These are phyloP conservation scores for Agapetus fuscipes DNA, from an alignment of 2,888 invertebrate species.

Conservation along the genomic window DNA sequence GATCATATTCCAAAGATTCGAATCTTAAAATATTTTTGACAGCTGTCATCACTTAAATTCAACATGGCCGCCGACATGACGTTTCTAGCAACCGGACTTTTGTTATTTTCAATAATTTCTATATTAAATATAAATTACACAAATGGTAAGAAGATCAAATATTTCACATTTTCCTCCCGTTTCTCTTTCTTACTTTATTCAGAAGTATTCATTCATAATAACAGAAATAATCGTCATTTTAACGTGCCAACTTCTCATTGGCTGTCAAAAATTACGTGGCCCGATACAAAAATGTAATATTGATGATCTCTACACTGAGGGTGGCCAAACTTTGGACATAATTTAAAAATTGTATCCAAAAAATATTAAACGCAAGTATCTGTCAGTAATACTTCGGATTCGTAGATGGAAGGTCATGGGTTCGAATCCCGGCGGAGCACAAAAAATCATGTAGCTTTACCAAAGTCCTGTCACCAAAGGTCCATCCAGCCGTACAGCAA, in stretches of 20 bases:
- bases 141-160: slow-evolving; percentile 9
- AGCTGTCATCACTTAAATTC: too few species aligned
- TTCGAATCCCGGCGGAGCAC: too few species aligned
- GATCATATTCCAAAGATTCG: too few species aligned
- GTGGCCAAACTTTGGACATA: too few species aligned
- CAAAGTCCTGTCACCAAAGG: too few species aligned
- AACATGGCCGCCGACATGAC: slow-evolving; percentile 15
- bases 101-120: slow-evolving; percentile 6
- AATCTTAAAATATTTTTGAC: too few species aligned
- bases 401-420: too few species aligned
- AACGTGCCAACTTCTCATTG: slow-evolving; percentile 17
- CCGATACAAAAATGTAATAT: not conserved
- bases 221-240: not conserved
- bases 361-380: too few species aligned
- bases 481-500: too few species aligned
- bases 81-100: slow-evolving; percentile 7
- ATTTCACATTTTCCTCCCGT: not conserved
- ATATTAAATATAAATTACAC: slow-evolving; percentile 4
- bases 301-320: not conserved
- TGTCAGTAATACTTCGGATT: too few species aligned
- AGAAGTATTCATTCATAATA: slow-evolving; percentile 3
- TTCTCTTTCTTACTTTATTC: not conserved
- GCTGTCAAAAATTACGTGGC: slow-evolving; percentile 20
- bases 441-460: too few species aligned
- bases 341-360: too few species aligned